phyloP scores from a whole-genome alignment of 2,113 vertebrate genomes.

The Bucco capensis region DNA sequence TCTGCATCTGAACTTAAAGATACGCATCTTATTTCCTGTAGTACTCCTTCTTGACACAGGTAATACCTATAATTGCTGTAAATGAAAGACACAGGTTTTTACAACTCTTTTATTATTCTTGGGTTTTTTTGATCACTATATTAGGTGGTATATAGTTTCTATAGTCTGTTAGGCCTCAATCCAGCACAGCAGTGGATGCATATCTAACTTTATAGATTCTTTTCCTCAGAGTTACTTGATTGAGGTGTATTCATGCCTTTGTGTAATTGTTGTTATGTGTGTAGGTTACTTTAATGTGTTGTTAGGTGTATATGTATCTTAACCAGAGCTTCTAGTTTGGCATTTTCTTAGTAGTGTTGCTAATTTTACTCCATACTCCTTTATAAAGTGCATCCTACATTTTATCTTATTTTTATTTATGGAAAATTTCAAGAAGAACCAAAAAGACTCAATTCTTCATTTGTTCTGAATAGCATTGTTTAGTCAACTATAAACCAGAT shows the following conservation, averaged over 20 bases:
- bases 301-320: not conserved
- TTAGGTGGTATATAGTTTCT: not conserved
- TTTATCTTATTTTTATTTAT: not conserved
- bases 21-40: not conserved
- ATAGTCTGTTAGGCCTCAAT: not conserved
- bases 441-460: not conserved
- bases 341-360: not conserved
- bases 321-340: not conserved
- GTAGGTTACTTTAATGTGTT: not conserved
- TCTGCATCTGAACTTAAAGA: not conserved
- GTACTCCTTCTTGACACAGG: not conserved
- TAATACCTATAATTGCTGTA: not conserved
- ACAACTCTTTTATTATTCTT: not conserved
- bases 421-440: not conserved
- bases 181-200: not conserved
- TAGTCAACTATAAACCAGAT: constrained; percentile 3
- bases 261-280: not conserved
- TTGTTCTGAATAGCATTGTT: not conserved
- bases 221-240: not conserved
- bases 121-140: not conserved
- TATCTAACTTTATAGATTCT: not conserved
- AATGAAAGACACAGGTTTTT: not conserved
- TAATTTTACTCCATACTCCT: not conserved
- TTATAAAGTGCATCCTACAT: not conserved
- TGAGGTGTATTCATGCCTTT: not conserved